Percentiles rank a stretch among this genome's conserved stretches.
phyloP scores from a whole-genome alignment of 2,797 vertebrate species.

The Crenichthys baileyi region DNA sequence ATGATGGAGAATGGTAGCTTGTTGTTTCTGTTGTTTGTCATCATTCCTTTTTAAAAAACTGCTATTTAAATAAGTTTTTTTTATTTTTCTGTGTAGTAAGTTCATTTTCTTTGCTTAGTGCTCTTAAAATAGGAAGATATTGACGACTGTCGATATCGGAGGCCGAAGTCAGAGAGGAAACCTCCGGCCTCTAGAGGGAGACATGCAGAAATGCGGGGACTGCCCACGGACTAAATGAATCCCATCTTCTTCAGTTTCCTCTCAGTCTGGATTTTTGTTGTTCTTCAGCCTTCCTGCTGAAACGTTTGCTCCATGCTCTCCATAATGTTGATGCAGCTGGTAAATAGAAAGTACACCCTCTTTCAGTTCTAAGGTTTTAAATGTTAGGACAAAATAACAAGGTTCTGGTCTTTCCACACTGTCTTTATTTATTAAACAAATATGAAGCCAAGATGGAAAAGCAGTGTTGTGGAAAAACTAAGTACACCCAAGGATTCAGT shows the following conservation, averaged over 20 bases:
- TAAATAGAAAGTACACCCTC: not conserved
- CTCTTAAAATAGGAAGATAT: conserved; percentile 55
- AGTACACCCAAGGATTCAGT: not conserved
- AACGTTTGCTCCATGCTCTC: not conserved
- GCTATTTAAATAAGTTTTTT: conserved; percentile 79
- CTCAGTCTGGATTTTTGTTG: not conserved
- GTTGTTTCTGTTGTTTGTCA: conserved; percentile 65
- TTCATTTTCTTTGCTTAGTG: conserved; percentile 61
- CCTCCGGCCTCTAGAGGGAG: conserved; percentile 67
- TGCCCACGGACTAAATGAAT: conserved; percentile 28
- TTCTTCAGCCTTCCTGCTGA: not conserved
- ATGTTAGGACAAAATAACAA: not conserved
- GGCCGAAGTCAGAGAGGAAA: conserved; percentile 43
- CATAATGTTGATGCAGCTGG: not conserved
- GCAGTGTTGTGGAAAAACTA: not conserved
- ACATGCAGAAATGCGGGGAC: conserved; percentile 70
- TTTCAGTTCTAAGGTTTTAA: not conserved
- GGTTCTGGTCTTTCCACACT: not conserved
- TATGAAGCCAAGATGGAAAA: not conserved
- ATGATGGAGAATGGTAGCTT: conserved; percentile 32
- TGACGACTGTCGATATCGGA: conserved; percentile 21
- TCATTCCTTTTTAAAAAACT: conserved; percentile 81
- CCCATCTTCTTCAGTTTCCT: not conserved
- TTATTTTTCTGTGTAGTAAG: conserved; percentile 47
- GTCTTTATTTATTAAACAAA: not conserved